These are phyloP conservation scores for Oxyteleia sp. DNA, from an alignment of 2,888 invertebrate species.

Conservation along the genomic window DNA sequence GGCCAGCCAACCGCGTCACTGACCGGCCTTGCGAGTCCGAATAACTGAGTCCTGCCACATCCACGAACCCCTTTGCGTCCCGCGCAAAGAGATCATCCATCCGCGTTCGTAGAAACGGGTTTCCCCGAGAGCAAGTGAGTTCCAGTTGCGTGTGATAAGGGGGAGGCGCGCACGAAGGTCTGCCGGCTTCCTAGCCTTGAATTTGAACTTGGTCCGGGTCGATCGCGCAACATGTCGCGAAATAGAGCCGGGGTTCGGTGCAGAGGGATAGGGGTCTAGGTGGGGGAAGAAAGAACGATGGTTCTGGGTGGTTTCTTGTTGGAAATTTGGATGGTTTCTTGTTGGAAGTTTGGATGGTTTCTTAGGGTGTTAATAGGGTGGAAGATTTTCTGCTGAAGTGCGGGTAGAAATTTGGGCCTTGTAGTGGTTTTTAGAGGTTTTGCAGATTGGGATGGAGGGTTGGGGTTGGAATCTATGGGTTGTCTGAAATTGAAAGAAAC, in stretches of 20 bases:
- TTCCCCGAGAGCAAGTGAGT: slow-evolving; percentile 43
- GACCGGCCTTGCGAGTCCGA: slow-evolving; percentile 44
- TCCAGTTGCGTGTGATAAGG: slow-evolving; percentile 8
- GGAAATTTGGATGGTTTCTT: no score
- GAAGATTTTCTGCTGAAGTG: no score
- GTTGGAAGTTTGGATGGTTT: no score
- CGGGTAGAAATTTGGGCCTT: no score
- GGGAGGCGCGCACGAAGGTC: slow-evolving; percentile 22
- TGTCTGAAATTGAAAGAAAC: no score
- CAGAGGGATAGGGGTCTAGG: background rate
- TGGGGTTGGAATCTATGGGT: no score
- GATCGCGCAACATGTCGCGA: slow-evolving; percentile 59
- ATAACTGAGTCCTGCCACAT: slow-evolving; percentile 29
- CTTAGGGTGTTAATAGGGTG: no score
- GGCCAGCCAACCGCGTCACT: no score
- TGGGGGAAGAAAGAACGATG: background rate
- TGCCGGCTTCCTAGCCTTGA: slow-evolving; percentile 67
- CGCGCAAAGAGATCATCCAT: slow-evolving; percentile 34
- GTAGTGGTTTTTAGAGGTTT: no score
- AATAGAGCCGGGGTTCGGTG: slow-evolving; percentile 10
- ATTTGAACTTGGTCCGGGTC: slow-evolving; percentile 71
- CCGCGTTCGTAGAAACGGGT: slow-evolving; percentile 51
- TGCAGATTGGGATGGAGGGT: no score
- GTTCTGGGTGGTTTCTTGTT: no score
- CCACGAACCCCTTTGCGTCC: slow-evolving; percentile 18